Evolutionary conservation across 2,797 vertebrate species (phyloP).

Genomic region (Buphagus erythrorhynchus): DNA sequence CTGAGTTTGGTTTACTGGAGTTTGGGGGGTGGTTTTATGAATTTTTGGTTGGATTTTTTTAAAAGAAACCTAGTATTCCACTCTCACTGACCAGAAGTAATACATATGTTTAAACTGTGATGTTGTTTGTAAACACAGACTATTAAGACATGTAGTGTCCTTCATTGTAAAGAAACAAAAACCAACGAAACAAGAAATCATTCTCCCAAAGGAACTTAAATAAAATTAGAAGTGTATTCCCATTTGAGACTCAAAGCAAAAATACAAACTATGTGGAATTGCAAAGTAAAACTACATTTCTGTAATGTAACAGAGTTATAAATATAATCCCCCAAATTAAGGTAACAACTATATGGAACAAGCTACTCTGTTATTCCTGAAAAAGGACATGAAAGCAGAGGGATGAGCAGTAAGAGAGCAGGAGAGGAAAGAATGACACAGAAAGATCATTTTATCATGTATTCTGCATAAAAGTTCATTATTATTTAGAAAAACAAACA

Average conservation of each 20-base stretch:
- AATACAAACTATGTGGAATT: not conserved
- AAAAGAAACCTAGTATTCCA: not conserved
- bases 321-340: not conserved
- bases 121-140: not conserved
- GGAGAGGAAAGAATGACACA: not conserved
- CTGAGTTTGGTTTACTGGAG: not conserved
- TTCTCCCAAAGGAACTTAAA: not conserved
- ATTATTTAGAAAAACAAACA: not conserved
- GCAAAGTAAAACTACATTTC: not conserved
- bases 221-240: not conserved
- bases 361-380: not conserved
- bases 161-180: not conserved
- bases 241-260: not conserved
- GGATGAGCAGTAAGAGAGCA: not conserved
- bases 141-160: not conserved
- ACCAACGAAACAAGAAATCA: rapidly evolving
- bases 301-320: not conserved
- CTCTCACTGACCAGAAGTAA: not conserved
- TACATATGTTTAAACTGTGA: not conserved
- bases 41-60: not conserved
- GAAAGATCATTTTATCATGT: not conserved
- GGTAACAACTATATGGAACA: not conserved
- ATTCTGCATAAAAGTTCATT: not conserved
- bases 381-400: not conserved
- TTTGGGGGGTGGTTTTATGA: not conserved